Base-by-base conservation (phyloP, 2,797 vertebrate genomes). In the Acipenser transmontanus region DNA sequence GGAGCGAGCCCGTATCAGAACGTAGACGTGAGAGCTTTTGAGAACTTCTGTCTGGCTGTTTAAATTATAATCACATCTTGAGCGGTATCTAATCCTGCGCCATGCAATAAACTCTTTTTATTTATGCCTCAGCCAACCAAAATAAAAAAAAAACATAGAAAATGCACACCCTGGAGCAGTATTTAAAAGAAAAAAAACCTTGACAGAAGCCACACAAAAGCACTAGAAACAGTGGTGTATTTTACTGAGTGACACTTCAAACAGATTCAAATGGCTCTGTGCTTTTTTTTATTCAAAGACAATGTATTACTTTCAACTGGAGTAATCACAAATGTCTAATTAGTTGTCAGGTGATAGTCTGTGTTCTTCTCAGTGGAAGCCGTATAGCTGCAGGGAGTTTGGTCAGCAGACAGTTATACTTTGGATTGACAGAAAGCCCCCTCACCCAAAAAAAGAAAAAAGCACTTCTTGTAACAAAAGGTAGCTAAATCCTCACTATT, bases 271-370 rank as follows among this genome's bases (percentile, higher is more conserved):
- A 73, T 76, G 73, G 84, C 85, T 85, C 74, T 72, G 74, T 80
- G 80, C 78, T 85, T 83, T 79, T 71, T 77, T 71, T 72, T 76
- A 79, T 73, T 85, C 75, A 86, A 88, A 87, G 85, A 85, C 80
- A 83, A 79, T 78, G 73, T 80, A 78, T 84, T 85, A 79, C 83
- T 86, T 87, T 84, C 80, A 80, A 78, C 80, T 76, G 78, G 82
- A 80, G 78, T 74, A 81, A 85, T 86, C 84, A 66, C 66, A 48
- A 71, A 50, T 47, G 63, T 77, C 87, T 87, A 87, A 88, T 89
- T 87, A 88, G 84, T 80, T 87, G 84, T 88, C 82, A 88, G 83
- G 78, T 87, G 83, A 87, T 87, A 85, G 79, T 76, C 72, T 74
- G 81, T 34, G 81, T 76, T 69, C 76, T 76, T 74, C 73, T 81